A percentile compares a stretch with the other conserved stretches of the same genome.
Conservation (phyloP, 2,113 vertebrate genomes). For the Dasypus novemcinctus region DNA sequence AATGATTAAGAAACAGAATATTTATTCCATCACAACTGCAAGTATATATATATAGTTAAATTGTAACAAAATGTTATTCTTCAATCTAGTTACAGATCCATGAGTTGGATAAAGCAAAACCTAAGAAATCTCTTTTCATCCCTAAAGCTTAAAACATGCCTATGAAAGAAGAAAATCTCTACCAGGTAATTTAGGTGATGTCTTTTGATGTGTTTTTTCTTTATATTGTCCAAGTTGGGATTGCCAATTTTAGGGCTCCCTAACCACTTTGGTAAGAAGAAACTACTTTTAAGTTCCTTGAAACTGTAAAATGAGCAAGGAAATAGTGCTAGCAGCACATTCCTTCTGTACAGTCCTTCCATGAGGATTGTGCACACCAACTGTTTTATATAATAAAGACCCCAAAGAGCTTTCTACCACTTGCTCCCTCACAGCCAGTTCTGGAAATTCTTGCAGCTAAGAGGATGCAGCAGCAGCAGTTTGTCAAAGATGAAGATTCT, state of each 20-base stretch:
- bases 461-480: not conserved
- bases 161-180: slow-evolving; percentile 75
- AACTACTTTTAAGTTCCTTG: not conserved
- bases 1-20: not conserved
- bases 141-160: slow-evolving; percentile 71
- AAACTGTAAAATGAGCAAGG: not conserved
- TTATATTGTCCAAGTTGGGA: not conserved
- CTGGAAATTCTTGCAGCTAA: not conserved
- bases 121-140: slow-evolving; percentile 79
- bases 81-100: slow-evolving; percentile 80
- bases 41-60: not conserved
- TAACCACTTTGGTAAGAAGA: not conserved
- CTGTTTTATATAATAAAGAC: not conserved
- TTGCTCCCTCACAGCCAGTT: not conserved
- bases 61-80: slow-evolving; percentile 3
- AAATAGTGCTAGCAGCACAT: not conserved
- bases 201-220: not conserved
- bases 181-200: slow-evolving; percentile 78
- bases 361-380: not conserved
- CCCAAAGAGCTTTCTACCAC: not conserved
- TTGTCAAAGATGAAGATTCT: too few relatives aligned
- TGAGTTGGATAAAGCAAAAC: slow-evolving; percentile 70
- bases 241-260: not conserved
- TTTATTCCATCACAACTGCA: not conserved
- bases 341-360: not conserved